Conservation (phyloP, 1,140 invertebrate genomes). For the Hestina assimilis region DNA sequence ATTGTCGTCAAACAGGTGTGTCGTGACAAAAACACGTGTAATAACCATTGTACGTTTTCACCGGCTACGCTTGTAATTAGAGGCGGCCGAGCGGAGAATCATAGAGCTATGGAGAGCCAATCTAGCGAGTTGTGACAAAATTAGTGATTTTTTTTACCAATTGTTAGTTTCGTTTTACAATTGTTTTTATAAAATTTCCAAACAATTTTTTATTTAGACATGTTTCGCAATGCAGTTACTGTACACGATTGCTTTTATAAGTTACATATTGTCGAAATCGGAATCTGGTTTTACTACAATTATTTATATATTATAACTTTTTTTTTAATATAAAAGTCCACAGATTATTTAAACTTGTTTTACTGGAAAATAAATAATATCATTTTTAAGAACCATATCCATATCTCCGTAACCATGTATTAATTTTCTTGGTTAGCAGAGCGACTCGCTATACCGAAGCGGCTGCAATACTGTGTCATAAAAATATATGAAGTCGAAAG, state of each 20-base stretch:
- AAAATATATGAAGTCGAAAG: slow-evolving; percentile 69
- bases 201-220: too few species aligned
- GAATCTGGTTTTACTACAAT: too few species aligned
- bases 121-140: slow-evolving; percentile 17
- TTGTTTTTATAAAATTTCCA: slow-evolving; percentile 9
- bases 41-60: slow-evolving; percentile 50
- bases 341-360: neutral
- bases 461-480: slow-evolving; percentile 42
- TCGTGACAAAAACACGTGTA: slow-evolving; percentile 59
- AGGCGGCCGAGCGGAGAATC: slow-evolving; percentile 39
- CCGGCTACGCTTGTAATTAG: slow-evolving; percentile 45
- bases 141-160: slow-evolving; percentile 14
- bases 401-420: slow-evolving; percentile 4
- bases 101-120: slow-evolving; percentile 24
- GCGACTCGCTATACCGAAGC: slow-evolving; percentile 55
- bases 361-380: too few species aligned
- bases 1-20: slow-evolving; percentile 51
- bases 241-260: too few species aligned
- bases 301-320: too few species aligned
- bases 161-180: neutral
- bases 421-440: slow-evolving; percentile 36
- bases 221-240: too few species aligned
- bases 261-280: too few species aligned
- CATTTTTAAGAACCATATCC: slow-evolving; percentile 17
- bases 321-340: neutral